phyloP scores from a whole-genome alignment of 2,888 invertebrate species.

The Rhynchonema sp. region DNA sequence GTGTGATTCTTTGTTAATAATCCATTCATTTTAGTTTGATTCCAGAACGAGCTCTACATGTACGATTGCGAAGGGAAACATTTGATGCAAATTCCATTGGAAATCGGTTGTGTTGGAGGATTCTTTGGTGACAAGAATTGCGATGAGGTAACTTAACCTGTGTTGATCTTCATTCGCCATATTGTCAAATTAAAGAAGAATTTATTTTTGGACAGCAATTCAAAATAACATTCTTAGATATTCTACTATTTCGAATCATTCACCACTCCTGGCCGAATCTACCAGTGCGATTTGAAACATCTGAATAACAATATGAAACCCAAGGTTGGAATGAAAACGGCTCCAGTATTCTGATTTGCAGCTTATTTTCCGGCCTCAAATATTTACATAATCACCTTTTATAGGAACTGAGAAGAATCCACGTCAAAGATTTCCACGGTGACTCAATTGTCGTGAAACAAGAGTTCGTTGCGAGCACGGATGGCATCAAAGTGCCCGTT shows the following conservation, averaged over 20 bases:
- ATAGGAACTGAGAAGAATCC: constrained; percentile 62
- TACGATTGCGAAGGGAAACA: constrained; percentile 52
- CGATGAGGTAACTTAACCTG: constrained; percentile 10
- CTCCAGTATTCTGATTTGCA: neutral
- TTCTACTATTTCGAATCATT: constrained; percentile 88
- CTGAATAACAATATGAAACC: neutral
- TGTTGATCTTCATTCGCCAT: neutral
- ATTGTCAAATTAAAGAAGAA: neutral
- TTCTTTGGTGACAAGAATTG: constrained; percentile 54
- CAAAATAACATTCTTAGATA: constrained; percentile 35
- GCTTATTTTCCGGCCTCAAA: neutral
- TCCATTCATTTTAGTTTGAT: constrained; percentile 10
- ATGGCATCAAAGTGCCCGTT: constrained; percentile 84
- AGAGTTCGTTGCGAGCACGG: constrained; percentile 75
- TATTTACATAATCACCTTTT: too few relatives aligned
- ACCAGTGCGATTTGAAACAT: constrained; percentile 56
- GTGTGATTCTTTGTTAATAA: neutral
- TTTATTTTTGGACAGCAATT: neutral
- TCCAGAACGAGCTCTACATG: constrained; percentile 60
- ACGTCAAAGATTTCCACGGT: constrained; percentile 59
- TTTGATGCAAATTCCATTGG: constrained; percentile 40
- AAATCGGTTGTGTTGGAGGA: constrained; percentile 63
- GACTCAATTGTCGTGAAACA: constrained; percentile 61
- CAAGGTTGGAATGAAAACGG: neutral
- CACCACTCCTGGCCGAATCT: constrained; percentile 67